Conservation (phyloP, 2,888 invertebrate species). For the Sepiola atlantica region DNA sequence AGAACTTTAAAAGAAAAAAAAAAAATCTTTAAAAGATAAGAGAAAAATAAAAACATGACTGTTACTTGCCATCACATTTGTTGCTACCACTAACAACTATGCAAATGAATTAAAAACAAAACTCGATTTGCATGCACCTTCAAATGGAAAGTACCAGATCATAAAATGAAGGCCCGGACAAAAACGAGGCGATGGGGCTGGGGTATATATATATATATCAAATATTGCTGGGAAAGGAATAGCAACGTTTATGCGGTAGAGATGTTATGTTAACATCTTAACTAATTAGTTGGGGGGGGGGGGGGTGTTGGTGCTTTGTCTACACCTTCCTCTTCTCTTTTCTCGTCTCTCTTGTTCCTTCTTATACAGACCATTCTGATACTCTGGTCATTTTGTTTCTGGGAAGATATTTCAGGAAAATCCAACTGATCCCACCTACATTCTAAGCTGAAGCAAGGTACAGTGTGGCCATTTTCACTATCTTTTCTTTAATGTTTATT, state of each 20-base stretch:
- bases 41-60: not conserved
- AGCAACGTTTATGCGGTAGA: not conserved
- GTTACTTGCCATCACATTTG: slow-evolving; percentile 16
- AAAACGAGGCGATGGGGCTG: not conserved
- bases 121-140: not conserved
- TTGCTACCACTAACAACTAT: slow-evolving; percentile 1
- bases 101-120: not conserved
- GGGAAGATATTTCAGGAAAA: not conserved
- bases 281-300: not conserved
- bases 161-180: not conserved
- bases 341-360: not conserved
- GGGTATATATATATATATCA: too few relatives aligned
- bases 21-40: not conserved
- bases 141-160: not conserved
- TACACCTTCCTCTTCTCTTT: not conserved
- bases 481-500: not conserved
- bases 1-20: not conserved
- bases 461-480: not conserved
- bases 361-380: not conserved
- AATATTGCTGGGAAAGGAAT: slow-evolving; percentile 42
- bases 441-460: not conserved
- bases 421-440: not conserved
- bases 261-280: slow-evolving; percentile 32
- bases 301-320: not conserved
- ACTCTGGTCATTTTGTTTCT: not conserved